phyloP scores from a whole-genome alignment of 2,888 invertebrate species.

The Rhyacophila evoluta region DNA sequence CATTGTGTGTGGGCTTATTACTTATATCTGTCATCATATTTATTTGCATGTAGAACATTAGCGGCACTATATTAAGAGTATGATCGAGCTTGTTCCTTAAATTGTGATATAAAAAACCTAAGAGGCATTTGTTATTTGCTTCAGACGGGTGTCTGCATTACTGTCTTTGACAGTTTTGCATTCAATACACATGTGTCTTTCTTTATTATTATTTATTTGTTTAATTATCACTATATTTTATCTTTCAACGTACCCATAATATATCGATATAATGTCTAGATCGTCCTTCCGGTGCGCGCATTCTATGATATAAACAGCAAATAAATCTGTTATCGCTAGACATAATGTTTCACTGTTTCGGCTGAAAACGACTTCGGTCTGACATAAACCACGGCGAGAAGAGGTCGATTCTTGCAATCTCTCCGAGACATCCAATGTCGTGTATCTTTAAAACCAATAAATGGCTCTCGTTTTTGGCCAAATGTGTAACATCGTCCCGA shows the following conservation, averaged over 20 bases:
- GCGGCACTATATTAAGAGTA: too few species aligned
- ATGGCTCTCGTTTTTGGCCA: neutral
- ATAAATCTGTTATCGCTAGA: constrained; percentile 39
- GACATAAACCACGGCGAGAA: constrained; percentile 33
- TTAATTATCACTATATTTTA: neutral
- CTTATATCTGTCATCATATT: too few species aligned
- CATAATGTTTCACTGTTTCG: constrained; percentile 27
- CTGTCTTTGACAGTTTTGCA: too few species aligned
- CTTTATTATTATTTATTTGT: neutral
- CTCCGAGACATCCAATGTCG: constrained; percentile 35
- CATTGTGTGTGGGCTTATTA: too few species aligned
- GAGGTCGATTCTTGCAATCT: constrained; percentile 27
- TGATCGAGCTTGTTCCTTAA: too few species aligned
- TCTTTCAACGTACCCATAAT: neutral
- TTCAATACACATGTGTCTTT: too few species aligned
- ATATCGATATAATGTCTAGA: neutral
- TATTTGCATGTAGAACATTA: too few species aligned
- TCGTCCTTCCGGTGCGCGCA: neutral
- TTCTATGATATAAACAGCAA: neutral
- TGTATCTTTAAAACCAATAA: constrained; percentile 15
- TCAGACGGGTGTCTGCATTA: too few species aligned
- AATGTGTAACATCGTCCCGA: neutral
- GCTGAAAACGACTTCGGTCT: neutral
- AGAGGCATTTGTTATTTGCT: too few species aligned
- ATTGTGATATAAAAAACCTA: too few species aligned